Evolutionary conservation across 2,888 invertebrate species (phyloP).

Genomic region (Clunio marinus): DNA sequence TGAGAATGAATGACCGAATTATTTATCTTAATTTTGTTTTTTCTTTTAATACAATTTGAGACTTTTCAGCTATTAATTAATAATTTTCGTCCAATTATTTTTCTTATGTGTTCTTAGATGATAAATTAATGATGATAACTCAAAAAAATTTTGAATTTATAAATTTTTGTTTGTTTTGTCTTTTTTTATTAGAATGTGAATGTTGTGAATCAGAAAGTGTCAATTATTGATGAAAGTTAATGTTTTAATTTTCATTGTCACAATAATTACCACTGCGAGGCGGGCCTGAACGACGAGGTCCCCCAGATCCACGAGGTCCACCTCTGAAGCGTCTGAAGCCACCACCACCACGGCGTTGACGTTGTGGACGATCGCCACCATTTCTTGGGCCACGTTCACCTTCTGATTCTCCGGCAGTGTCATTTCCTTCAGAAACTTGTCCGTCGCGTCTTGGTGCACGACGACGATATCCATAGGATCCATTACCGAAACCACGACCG

Average conservation of each 20-base stretch:
- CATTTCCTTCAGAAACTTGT: slow-evolving; percentile 10
- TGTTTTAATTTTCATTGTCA: slow-evolving; percentile 9
- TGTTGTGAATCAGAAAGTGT: neutral
- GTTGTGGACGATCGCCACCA: slow-evolving; percentile 44
- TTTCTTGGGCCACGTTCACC: slow-evolving; percentile 50
- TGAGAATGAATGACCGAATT: no score
- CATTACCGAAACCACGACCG: neutral
- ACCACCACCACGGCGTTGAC: slow-evolving; percentile 42
- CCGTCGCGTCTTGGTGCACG: slow-evolving; percentile 29
- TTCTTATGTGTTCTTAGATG: neutral
- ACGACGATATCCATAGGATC: neutral
- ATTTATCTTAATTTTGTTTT: no score
- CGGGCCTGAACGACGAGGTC: slow-evolving; percentile 52
- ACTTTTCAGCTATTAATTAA: no score
- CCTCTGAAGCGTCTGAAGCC: slow-evolving; percentile 49
- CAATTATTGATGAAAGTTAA: neutral
- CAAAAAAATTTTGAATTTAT: slow-evolving; percentile 6
- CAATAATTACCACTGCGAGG: slow-evolving; percentile 31
- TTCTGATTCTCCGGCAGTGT: slow-evolving; percentile 33
- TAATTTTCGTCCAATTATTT: neutral
- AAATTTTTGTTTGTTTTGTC: neutral
- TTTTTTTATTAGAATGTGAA: neutral
- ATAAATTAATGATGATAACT: slow-evolving; percentile 1
- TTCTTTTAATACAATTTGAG: no score
- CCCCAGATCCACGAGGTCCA: slow-evolving; percentile 51